phyloP scores from a whole-genome alignment of 2,113 vertebrate species.

The Saimiri boliviensis region DNA sequence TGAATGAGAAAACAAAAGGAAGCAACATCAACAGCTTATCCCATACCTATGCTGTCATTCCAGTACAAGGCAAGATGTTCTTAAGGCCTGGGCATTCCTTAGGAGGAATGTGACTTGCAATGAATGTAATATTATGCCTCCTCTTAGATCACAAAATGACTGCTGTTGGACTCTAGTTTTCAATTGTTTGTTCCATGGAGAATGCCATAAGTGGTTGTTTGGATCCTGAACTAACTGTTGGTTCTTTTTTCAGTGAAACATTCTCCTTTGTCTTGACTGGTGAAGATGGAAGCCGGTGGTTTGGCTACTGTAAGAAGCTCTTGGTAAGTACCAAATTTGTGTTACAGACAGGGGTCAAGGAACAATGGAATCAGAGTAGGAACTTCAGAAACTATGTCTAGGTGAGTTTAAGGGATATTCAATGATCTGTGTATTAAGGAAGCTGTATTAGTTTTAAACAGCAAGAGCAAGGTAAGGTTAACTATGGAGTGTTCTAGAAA shows the following conservation, averaged over 20 bases:
- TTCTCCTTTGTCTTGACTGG: slow-evolving; percentile 98
- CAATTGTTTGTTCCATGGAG: not conserved
- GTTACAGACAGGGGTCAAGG: not conserved
- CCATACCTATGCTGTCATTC: not conserved
- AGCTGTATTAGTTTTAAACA: not conserved
- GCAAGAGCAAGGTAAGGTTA: not conserved
- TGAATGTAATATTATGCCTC: not conserved
- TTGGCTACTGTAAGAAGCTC: slow-evolving; percentile 98
- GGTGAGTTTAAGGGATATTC: not conserved
- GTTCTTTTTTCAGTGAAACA: slow-evolving; percentile 90
- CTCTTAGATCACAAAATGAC: not conserved
- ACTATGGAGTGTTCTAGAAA: not conserved
- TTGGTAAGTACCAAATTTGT: slow-evolving; percentile 89
- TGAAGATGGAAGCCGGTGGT: slow-evolving; percentile 98
- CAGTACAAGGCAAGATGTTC: not conserved
- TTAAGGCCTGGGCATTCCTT: not conserved
- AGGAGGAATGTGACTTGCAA: not conserved
- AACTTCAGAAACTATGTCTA: not conserved
- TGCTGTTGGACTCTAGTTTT: not conserved
- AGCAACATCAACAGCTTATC: not conserved
- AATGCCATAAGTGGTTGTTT: not conserved
- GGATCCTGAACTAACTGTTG: slow-evolving; percentile 36
- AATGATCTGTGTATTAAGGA: not conserved
- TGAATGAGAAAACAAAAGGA: not conserved
- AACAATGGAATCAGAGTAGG: not conserved